Percentiles rank a stretch among this genome's conserved stretches.
phyloP scores from a whole-genome alignment of 2,888 invertebrate genomes.

The Ectemnius cavifrons region DNA sequence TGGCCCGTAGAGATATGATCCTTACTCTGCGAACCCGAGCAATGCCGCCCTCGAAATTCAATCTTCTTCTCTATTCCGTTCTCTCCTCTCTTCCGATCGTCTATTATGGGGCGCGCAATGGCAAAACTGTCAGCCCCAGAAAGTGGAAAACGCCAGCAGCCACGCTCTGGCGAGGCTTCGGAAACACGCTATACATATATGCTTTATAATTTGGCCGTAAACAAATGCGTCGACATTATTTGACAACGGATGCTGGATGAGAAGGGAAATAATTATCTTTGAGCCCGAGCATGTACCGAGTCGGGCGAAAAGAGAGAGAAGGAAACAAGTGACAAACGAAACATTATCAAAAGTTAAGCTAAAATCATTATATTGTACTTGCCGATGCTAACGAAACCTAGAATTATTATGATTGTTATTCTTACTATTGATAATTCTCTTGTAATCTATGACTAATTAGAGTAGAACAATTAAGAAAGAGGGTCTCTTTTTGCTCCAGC shows the following conservation, averaged over 20 bases:
- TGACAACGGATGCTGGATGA: conserved; percentile 18
- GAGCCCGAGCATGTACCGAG: conserved; percentile 8
- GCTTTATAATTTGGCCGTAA: conserved; percentile 30
- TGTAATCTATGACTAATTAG: conserved; percentile 68
- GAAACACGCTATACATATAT: conserved; percentile 6
- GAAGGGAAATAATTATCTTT: conserved; percentile 24
- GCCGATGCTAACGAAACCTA: conserved; percentile 57
- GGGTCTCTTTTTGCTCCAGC: conserved; percentile 58
- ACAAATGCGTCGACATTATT: conserved; percentile 17
- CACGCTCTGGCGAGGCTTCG: conserved; percentile 43
- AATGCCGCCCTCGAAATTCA: conserved; percentile 31
- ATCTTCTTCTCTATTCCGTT: conserved; percentile 35
- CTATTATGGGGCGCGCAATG: conserved; percentile 9
- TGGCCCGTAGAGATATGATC: neutral
- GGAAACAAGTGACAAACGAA: conserved; percentile 29
- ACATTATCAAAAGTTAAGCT: conserved; percentile 48
- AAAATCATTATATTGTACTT: conserved; percentile 56
- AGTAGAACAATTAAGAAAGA: conserved; percentile 62
- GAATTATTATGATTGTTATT: conserved; percentile 66
- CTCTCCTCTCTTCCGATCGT: conserved; percentile 19
- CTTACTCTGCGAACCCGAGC: conserved; percentile 16
- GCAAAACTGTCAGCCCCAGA: neutral
- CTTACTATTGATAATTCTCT: conserved; percentile 68
- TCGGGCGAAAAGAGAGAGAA: conserved; percentile 16
- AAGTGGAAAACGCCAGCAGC: conserved; percentile 7